Evolutionary conservation across 2,113 vertebrate species (phyloP).

Genomic region (human): GRCh38 chr4:79052501-79053000

Average conservation of each 20-base stretch:
- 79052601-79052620: neutral
- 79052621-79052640: neutral
- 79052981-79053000: neutral
- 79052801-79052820: neutral
- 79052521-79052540: neutral
- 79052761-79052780: neutral
- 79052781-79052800: neutral
- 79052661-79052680: neutral
- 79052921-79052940: neutral
- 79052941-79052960: neutral
- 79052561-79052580: neutral
- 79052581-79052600: neutral
- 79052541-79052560: neutral
- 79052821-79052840: neutral
- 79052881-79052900: neutral
- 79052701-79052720: neutral
- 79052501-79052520: neutral
- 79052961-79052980: neutral
- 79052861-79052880: neutral
- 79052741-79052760: neutral
- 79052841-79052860: neutral
- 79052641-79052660: neutral
- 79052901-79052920: constrained; percentile 8
- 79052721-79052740: neutral
- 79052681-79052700: neutral